Base-by-base conservation (phyloP, 2,888 invertebrate genomes). In the Lydus trimaculatus region DNA sequence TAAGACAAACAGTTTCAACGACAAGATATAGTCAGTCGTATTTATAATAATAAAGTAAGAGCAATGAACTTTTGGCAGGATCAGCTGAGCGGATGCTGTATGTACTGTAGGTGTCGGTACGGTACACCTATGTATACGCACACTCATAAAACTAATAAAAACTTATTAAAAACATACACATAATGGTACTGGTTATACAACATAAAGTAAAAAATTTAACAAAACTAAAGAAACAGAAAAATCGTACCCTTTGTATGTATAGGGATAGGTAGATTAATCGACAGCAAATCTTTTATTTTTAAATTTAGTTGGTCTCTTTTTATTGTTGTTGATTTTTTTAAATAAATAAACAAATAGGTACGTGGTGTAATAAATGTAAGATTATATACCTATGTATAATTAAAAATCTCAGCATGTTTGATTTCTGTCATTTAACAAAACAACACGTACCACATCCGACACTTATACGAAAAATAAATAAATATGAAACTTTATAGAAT, bases 51-150 rank as follows among this genome's bases (percentile, higher is more conserved):
- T 20, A 9, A 13, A 5, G 17, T 20, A 9, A 13, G 48, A 48
- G 7, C 48, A 48, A 48, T 48, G 48, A 48, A 48, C 48, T 48
- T 8, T 43, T 43, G 48, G 48, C 48, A 48, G 23, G 48, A 48
- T 48, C 48, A 48, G 48, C 48, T 48, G 48, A 48, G 48, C 48
- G 48, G 48, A 48, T 48, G 48, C 48, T 48, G 48, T 43, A n/a
- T n/a, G n/a, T 20, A 48, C 20, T 48, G 20, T 48, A n/a, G n/a
- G n/a, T n/a, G n/a, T n/a, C n/a, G n/a, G n/a, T n/a, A n/a, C n/a
- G n/a, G n/a, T n/a, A n/a, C n/a, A n/a, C n/a, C n/a, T n/a, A n/a
- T n/a, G n/a, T n/a, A n/a, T n/a, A n/a, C n/a, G n/a, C n/a, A n/a
- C n/a, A n/a, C n/a, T n/a, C n/a, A n/a, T n/a, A n/a, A n/a, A n/a